phyloP scores from a whole-genome alignment of 2,113 vertebrate genomes.

The Phaethornis superciliosus region DNA sequence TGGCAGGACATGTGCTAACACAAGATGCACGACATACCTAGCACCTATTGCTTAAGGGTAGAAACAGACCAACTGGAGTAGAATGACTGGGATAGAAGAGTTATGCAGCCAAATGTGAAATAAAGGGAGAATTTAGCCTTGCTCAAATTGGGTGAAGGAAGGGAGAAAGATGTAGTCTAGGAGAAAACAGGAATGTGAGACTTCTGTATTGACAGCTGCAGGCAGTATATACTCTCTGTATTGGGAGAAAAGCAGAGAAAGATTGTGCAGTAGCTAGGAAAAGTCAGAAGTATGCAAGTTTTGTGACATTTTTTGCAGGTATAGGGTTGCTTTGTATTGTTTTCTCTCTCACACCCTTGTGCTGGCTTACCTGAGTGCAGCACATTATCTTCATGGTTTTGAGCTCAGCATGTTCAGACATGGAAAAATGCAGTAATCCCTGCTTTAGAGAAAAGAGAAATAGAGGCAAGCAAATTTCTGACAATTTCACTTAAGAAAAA shows the following conservation, averaged over 20 bases:
- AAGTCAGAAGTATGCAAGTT: background rate
- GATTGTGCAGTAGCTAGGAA: background rate
- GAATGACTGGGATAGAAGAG: background rate
- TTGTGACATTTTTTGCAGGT: background rate
- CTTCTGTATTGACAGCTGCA: background rate
- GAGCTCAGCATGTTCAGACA: background rate
- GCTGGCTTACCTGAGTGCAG: background rate
- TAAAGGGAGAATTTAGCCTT: background rate
- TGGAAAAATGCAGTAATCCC: background rate
- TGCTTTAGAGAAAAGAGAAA: background rate
- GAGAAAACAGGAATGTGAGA: background rate
- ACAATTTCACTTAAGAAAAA: background rate
- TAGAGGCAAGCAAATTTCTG: background rate
- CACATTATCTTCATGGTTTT: background rate
- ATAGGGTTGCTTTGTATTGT: background rate
- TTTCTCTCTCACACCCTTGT: background rate
- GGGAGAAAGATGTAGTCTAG: background rate
- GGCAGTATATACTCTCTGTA: background rate
- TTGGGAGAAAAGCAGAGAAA: background rate
- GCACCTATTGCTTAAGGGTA: background rate
- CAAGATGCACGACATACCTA: background rate
- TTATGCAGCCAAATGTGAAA: background rate
- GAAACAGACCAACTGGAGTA: background rate
- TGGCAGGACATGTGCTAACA: background rate
- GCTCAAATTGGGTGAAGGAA: background rate